These are phyloP conservation scores for Stigmatopora nigra DNA, from an alignment of 2,113 vertebrate genomes.

Conservation along the genomic window DNA sequence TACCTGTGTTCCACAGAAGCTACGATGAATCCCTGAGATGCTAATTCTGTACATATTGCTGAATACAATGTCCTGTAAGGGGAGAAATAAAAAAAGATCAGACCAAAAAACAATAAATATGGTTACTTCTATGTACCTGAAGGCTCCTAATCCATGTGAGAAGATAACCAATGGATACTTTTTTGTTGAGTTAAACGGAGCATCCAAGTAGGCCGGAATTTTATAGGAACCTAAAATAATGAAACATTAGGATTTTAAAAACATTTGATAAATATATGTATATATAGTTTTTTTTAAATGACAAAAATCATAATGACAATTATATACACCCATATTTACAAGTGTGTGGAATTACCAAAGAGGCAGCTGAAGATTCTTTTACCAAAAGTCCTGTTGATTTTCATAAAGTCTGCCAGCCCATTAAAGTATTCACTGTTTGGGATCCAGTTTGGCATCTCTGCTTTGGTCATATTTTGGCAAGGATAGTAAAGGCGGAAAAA, in stretches of 20 bases:
- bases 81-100: background rate
- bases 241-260: too few relatives aligned
- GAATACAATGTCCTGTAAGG: conserved; percentile 87
- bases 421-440: conserved; percentile 82
- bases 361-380: conserved; percentile 73
- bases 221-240: conserved; percentile 74
- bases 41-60: conserved; percentile 84
- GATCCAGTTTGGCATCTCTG: conserved; percentile 78
- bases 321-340: background rate
- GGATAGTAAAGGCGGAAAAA: conserved; percentile 93
- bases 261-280: too few relatives aligned
- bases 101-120: background rate
- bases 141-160: conserved; percentile 92
- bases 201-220: conserved; percentile 79
- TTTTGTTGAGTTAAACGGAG: conserved; percentile 75
- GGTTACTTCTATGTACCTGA: conserved; percentile 71
- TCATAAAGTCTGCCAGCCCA: conserved; percentile 85
- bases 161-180: conserved; percentile 89
- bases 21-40: conserved; percentile 89
- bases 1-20: conserved; percentile 95
- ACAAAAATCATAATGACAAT: background rate
- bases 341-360: conserved; percentile 72
- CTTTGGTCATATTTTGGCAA: conserved; percentile 55
- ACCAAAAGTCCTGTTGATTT: conserved; percentile 71
- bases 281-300: background rate